Evolutionary conservation across 2,888 invertebrate genomes (phyloP), one percentile per base, ranked within the genome.

Genomic region (Theristus sp.): DNA sequence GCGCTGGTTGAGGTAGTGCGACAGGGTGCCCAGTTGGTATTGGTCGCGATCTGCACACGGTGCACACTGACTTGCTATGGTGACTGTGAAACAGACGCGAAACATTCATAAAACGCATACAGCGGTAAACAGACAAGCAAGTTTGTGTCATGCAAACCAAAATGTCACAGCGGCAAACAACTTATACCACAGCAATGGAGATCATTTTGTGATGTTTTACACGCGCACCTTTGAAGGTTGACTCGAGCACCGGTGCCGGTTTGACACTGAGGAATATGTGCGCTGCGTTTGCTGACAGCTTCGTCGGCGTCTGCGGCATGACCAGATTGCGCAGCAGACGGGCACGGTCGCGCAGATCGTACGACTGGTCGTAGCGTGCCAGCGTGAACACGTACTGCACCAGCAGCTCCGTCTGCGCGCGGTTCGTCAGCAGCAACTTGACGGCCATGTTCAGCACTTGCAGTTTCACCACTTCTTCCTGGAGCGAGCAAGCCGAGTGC

Each of bases 331-430:
- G 83, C 60, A 99, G 79, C 73, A 96, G 84, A 28, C 98, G 80
- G 2, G 91, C 89, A 17, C 93, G 81, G 25, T 58, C 2, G 20
- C 98, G 81, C 60, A 98, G 90, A 77, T 98, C 96, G 74, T 96
- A 98, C 77, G 90, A 91, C 67, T 86, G 85, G 80, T 98, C 98
- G 75, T 96, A 98, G 67, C 90, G 85, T 0, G 96, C 93, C 69
- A 98, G 79, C 67, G 80, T 87, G 71, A 96, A 85, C 53, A 96
- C 85, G 76, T 98, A 96, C 73, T 89, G 88, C 69, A 88, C 87
- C 59, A 96, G 80, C 2, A 88, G 79, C 62, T 84, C 81, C 0
- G 89, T 90, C 77, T 87, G 90, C 62, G 84, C 82, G 2, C 87
- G 84, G 73, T 88, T 87, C 26, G 86, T 88, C 58, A 94, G 80